Evolutionary conservation across 1,140 invertebrate genomes (phyloP), one percentile per base, ranked within the genome.

Genomic region (Saccostrea echinata): DNA sequence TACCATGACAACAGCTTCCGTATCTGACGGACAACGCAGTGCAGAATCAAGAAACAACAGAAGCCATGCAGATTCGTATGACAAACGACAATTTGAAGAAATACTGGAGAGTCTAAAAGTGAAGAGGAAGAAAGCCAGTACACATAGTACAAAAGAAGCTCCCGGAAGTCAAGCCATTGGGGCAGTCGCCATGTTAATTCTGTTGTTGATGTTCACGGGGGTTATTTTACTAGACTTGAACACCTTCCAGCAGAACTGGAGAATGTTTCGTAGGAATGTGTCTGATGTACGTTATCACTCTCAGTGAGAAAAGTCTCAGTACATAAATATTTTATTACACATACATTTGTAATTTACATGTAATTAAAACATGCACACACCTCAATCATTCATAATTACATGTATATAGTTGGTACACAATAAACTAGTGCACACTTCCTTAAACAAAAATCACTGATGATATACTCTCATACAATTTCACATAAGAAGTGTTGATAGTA

Each of bases 131-230:
- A 64, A 30, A 18, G 30, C 27, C 27, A 30, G 68, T 30, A 76
- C 68, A 27, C 76, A 84, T 27, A 76, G 68, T 76, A 76, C 68
- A 12, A 84, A 84, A 61, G 87, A 88, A 53, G 87, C 87, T 0
- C 83, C 84, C 9, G 87, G 87, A 35, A 30, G 87, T 0, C 71
- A 88, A 27, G 84, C 87, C 1, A 88, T 88, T 9, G 87, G 87
- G 3, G 84, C 83, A 21, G 84, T 88, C 24, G 87, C 87, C 18
- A 55, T 88, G 27, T 35, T 88, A 16, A 88, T 88, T 57, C 43
- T 88, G 8, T 84, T 80, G 30, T 27, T 84, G 2, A 88, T 81
- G 12, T 35, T 88, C n/a, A 57, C 64, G 61, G 84, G 83, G 9
- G 64, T 88, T n/a, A 68, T 88, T 43, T 30, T 88, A 1, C 33